Conservation (phyloP, 2,797 vertebrate species). For the Argyrosomus regius region DNA sequence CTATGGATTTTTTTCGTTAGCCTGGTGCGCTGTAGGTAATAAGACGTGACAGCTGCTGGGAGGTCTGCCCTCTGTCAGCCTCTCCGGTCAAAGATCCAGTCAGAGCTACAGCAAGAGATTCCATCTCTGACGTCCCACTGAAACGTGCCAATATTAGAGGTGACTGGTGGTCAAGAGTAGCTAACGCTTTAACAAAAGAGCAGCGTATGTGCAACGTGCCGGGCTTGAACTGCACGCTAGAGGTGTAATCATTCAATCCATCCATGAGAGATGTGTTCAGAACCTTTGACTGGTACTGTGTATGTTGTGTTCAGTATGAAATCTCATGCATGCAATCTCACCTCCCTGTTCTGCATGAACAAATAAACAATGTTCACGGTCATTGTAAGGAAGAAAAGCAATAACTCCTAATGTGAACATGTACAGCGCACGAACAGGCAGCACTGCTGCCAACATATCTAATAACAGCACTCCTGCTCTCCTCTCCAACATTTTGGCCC, state of each 20-base stretch:
- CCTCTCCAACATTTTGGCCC: slow-evolving; percentile 13
- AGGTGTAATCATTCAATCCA: not conserved
- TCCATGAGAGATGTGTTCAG: too few relatives aligned
- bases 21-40: slow-evolving; percentile 52
- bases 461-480: slow-evolving; percentile 33
- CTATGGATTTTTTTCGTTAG: slow-evolving; percentile 1
- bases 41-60: slow-evolving; percentile 59
- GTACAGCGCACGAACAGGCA: not conserved
- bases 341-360: slow-evolving; percentile 3
- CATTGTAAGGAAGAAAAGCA: not conserved
- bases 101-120: slow-evolving; percentile 57
- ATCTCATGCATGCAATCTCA: not conserved
- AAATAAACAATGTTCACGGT: slow-evolving; percentile 3
- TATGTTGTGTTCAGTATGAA: not conserved
- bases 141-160: slow-evolving; percentile 47
- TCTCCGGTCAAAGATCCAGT: slow-evolving; percentile 57
- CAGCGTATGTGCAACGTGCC: not conserved
- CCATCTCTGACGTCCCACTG: slow-evolving; percentile 43
- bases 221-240: not conserved
- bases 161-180: slow-evolving; percentile 48
- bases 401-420: slow-evolving; percentile 7
- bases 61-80: slow-evolving; percentile 53
- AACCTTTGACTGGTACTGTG: too few relatives aligned
- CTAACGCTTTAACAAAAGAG: slow-evolving; percentile 53
- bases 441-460: slow-evolving; percentile 7